These are phyloP conservation scores for Theristicus caerulescens DNA, from an alignment of 2,113 vertebrate genomes.

Conservation along the genomic window DNA sequence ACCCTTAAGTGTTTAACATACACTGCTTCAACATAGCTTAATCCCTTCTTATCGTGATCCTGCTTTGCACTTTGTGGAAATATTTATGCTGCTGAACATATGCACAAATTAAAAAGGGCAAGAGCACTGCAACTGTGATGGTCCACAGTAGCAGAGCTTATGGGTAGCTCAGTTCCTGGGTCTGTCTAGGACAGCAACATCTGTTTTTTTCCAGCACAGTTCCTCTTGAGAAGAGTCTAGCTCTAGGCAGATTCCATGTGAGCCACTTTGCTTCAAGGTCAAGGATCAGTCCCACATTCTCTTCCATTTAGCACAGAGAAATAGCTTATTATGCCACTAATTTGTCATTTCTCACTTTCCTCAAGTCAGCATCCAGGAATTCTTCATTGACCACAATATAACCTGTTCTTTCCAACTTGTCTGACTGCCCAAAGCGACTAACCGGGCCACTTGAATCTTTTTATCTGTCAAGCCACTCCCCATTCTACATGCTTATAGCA, in stretches of 20 bases:
- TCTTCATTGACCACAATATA: neutral
- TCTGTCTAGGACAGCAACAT: neutral
- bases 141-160: neutral
- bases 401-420: neutral
- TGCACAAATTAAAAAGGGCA: neutral
- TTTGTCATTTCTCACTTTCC: neutral
- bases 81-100: neutral
- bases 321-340: neutral
- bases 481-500: neutral
- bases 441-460: neutral
- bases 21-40: neutral
- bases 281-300: neutral
- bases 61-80: neutral
- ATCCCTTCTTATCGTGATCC: neutral
- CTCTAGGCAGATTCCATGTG: neutral
- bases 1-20: neutral
- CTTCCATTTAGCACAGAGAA: neutral
- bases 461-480: neutral
- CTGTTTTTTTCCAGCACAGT: neutral
- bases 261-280: neutral
- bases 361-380: neutral
- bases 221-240: neutral
- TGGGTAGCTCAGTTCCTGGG: neutral
- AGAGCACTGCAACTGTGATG: neutral
- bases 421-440: neutral